Conservation (phyloP, 2,797 vertebrate genomes). For the Falco berigora region DNA sequence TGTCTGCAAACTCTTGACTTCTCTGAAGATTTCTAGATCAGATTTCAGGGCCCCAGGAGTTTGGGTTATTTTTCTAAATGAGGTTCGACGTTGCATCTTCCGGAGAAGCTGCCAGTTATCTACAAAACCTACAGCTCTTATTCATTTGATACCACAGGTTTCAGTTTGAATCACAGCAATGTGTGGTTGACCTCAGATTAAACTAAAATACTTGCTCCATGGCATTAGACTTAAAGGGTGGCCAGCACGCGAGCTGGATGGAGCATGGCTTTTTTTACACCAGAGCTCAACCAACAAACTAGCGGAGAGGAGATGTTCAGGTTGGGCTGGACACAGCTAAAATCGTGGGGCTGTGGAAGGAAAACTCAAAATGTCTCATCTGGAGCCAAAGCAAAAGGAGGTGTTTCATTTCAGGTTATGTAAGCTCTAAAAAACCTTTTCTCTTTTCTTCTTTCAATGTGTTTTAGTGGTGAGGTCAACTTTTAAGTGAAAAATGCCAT, state of each 20-base stretch:
- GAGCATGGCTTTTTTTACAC: not conserved
- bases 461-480: not conserved
- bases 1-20: not conserved
- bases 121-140: constrained; percentile 37
- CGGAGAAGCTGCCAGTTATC: constrained; percentile 47
- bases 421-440: not conserved
- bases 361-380: not conserved
- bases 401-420: not conserved
- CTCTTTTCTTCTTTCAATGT: not conserved
- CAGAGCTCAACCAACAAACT: not conserved
- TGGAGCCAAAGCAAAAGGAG: not conserved
- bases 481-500: not conserved
- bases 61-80: constrained; percentile 36
- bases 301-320: not conserved
- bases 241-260: not conserved
- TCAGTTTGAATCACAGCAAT: constrained; percentile 45
- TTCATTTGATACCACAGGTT: constrained; percentile 54
- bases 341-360: not conserved
- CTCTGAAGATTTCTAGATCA: constrained; percentile 44
- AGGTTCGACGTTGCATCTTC: not conserved
- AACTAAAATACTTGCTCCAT: not conserved
- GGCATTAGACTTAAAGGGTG: not conserved
- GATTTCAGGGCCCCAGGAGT: constrained; percentile 26
- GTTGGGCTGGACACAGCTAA: not conserved
- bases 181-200: constrained; percentile 58